Conservation (phyloP, 2,797 vertebrate species). For the Selene dorsalis region DNA sequence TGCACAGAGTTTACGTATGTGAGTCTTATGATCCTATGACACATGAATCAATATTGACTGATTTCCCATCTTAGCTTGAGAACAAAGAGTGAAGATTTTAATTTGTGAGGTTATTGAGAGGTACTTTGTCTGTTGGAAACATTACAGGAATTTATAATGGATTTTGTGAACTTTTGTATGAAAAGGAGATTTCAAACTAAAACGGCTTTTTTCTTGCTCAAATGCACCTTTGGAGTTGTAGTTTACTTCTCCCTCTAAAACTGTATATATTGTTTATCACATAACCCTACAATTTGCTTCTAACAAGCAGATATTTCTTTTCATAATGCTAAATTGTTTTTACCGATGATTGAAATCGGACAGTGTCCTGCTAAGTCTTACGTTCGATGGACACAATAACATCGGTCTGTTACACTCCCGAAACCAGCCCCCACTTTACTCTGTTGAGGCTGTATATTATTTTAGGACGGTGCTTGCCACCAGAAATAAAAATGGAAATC, state of each 20-base stretch:
- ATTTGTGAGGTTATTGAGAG: conserved; percentile 6
- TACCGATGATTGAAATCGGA: too few species aligned
- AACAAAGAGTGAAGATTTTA: conserved; percentile 7
- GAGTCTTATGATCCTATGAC: conserved; percentile 15
- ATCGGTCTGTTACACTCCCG: too few species aligned
- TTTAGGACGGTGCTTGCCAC: too few species aligned
- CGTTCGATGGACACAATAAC: too few species aligned
- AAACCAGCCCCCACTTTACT: too few species aligned
- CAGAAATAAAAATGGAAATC: too few species aligned
- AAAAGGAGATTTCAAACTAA: too few species aligned
- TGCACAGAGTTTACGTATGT: conserved; percentile 35
- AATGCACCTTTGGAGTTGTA: not conserved
- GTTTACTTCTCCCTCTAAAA: not conserved
- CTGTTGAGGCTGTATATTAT: too few species aligned
- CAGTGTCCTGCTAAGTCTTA: too few species aligned
- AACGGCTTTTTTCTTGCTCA: not conserved
- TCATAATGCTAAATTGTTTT: not conserved
- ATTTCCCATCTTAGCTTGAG: conserved; percentile 4
- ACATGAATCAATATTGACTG: conserved; percentile 33
- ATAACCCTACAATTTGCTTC: too few species aligned
- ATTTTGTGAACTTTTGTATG: conserved; percentile 8
- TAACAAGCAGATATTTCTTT: not conserved
- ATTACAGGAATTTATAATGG: not conserved
- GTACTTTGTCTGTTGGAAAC: not conserved
- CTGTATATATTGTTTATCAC: not conserved